A percentile compares a stretch with the other conserved stretches of the same genome.
Conservation (phyloP, 2,113 vertebrate species). For the Anarrhichthys ocellatus region DNA sequence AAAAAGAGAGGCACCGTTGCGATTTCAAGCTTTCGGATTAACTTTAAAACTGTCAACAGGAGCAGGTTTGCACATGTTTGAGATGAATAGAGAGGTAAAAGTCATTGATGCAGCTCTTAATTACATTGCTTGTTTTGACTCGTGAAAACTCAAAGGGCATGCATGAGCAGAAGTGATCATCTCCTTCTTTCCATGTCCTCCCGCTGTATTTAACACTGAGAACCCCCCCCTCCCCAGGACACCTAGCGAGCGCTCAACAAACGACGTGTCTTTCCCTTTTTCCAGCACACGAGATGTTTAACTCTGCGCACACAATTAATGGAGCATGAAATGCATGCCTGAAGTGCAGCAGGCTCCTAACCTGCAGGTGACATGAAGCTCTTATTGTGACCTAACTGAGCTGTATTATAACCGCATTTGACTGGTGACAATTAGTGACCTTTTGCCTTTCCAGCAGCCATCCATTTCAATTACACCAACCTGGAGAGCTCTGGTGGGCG, state of each 20-base stretch:
- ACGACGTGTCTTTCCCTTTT: slow-evolving; percentile 65
- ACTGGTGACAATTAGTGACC: slow-evolving; percentile 84
- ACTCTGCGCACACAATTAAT: slow-evolving; percentile 73
- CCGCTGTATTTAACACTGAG: slow-evolving; percentile 35
- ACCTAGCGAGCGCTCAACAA: slow-evolving; percentile 49
- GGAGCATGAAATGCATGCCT: slow-evolving; percentile 76
- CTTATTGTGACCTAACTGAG: slow-evolving; percentile 73
- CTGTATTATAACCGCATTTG: slow-evolving; percentile 79
- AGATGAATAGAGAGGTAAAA: not conserved
- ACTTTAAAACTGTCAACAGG: not conserved
- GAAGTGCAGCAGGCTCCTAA: slow-evolving; percentile 76
- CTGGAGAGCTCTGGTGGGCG: slow-evolving; percentile 31
- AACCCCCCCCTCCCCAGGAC: slow-evolving; percentile 37
- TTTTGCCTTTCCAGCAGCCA: slow-evolving; percentile 77
- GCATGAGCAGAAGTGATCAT: slow-evolving; percentile 30
- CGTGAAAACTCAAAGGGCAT: not conserved
- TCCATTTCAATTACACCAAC: slow-evolving; percentile 78
- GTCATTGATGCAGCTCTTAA: not conserved
- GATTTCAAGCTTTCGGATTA: not conserved
- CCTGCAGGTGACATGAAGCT: slow-evolving; percentile 74
- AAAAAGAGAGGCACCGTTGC: not conserved
- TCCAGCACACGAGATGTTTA: slow-evolving; percentile 66
- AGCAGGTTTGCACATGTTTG: not conserved
- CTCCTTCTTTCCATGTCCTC: slow-evolving; percentile 23
- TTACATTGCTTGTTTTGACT: not conserved